Percentiles rank a stretch among this genome's conserved stretches.
Evolutionary conservation across 2,797 vertebrate genomes (phyloP).

Genomic region (Hyperoplus lanceolatus): DNA sequence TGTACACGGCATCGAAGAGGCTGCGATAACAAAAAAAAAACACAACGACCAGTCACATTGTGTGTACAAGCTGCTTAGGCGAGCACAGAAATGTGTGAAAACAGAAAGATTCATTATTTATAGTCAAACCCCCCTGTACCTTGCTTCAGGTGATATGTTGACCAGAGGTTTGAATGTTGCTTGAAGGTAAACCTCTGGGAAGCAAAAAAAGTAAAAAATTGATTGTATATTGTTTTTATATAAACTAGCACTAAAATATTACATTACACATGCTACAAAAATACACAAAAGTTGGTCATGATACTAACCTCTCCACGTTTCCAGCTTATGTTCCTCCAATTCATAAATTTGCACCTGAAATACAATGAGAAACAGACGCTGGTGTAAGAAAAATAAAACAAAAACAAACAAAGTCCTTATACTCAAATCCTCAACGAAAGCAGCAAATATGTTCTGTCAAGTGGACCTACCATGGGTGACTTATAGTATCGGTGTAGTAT

Average conservation of each 20-base stretch:
- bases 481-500: constrained; percentile 99
- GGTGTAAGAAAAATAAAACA: background rate
- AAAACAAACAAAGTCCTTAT: background rate
- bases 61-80: background rate
- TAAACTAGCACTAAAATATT: background rate
- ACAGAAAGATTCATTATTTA: background rate
- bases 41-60: background rate
- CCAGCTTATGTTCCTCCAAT: constrained; percentile 98
- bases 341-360: constrained; percentile 98
- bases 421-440: background rate
- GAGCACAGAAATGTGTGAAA: background rate
- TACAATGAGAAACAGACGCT: background rate
- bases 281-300: background rate
- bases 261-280: background rate
- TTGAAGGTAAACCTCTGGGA: constrained; percentile 97
- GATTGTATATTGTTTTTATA: background rate
- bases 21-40: constrained; percentile 78
- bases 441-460: background rate
- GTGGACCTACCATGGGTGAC: constrained; percentile 93
- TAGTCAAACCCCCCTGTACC: constrained; percentile 79
- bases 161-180: constrained; percentile 99
- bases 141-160: constrained; percentile 98
- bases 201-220: constrained; percentile 11
- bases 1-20: constrained; percentile 98
- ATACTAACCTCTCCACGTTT: constrained; percentile 96